These are phyloP conservation scores for Cyphomyrmex costatus DNA, from an alignment of 1,140 invertebrate species.

Conservation along the genomic window DNA sequence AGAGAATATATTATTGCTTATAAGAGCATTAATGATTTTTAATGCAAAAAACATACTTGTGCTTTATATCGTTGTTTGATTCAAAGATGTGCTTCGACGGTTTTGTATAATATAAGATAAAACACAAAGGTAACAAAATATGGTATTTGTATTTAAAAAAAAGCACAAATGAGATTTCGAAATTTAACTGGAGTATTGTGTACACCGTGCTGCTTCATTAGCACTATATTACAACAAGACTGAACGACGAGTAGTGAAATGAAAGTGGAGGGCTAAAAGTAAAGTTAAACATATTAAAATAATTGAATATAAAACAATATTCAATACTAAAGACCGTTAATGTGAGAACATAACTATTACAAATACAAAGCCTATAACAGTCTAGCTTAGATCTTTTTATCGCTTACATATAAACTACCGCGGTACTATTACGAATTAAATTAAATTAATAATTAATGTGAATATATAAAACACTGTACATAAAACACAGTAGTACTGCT, in stretches of 20 bases:
- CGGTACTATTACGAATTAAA: no score
- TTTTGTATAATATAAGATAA: conserved; percentile 32
- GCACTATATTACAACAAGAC: conserved; percentile 51
- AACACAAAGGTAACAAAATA: not conserved
- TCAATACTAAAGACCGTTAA: no score
- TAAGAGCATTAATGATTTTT: conserved; percentile 16
- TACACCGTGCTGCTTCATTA: conserved; percentile 55
- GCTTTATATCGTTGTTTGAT: not conserved
- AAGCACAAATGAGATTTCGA: conserved; percentile 10
- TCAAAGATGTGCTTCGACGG: not conserved
- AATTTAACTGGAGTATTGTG: conserved; percentile 5
- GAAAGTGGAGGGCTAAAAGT: conserved; percentile 52
- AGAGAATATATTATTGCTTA: not conserved
- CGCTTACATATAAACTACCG: no score
- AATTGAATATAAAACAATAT: conserved; percentile 45
- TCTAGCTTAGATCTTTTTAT: no score
- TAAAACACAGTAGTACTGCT: conserved; percentile 54
- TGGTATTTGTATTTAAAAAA: conserved; percentile 13
- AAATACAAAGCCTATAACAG: no score
- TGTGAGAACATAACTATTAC: no score
- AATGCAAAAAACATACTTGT: not conserved
- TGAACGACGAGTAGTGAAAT: conserved; percentile 46
- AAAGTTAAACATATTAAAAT: conserved; percentile 32
- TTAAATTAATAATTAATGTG: no score
- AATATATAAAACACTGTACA: conserved; percentile 50